Evolutionary conservation across 2,113 vertebrate species (phyloP).

Genomic region (Cyanocitta stelleri): DNA sequence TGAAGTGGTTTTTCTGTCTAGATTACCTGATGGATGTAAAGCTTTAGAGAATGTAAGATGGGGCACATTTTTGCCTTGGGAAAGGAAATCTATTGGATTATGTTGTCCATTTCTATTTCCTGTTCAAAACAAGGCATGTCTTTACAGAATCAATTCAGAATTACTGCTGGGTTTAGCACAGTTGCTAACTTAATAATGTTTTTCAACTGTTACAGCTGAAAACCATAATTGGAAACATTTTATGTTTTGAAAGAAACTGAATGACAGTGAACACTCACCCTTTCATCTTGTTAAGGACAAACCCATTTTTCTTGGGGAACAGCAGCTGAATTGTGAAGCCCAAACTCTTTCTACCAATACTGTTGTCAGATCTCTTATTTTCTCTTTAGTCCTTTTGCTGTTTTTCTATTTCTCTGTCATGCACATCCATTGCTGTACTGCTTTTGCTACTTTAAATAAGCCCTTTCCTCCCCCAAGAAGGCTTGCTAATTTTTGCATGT

Average conservation of each 20-base stretch:
- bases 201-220: neutral
- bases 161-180: conserved; percentile 5
- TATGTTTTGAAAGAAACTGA: neutral
- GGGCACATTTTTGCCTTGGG: neutral
- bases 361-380: neutral
- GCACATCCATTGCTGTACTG: neutral
- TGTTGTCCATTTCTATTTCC: neutral
- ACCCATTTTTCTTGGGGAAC: neutral
- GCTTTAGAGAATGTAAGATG: neutral
- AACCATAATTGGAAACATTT: neutral
- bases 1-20: neutral
- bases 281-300: neutral
- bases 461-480: neutral
- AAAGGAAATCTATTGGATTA: neutral
- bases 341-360: neutral
- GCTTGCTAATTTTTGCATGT: conserved; percentile 20
- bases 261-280: neutral
- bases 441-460: conserved; percentile 1
- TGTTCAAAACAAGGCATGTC: neutral
- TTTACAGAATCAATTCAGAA: conserved; percentile 25
- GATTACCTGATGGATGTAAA: neutral
- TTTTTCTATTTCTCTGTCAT: neutral
- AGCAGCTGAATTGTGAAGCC: neutral
- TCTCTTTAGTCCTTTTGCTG: neutral
- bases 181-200: neutral